Evolutionary conservation across 2,797 vertebrate species (phyloP), one percentile per base, ranked within the genome.

Genomic region (Netta rufina): DNA sequence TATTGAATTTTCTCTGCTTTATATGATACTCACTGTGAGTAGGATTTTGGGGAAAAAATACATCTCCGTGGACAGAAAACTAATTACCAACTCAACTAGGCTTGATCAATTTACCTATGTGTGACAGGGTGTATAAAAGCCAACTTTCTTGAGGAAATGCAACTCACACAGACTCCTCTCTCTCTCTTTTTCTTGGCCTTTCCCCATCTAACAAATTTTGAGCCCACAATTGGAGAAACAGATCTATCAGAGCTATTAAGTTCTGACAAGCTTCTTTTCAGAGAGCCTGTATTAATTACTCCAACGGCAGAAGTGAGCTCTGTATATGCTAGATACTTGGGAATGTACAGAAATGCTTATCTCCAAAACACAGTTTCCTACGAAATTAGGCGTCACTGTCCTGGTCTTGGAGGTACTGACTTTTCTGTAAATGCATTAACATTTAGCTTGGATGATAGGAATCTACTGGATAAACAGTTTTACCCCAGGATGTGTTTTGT

Each of bases 321-420:
- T 0, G 0, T 85, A 57, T 0, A 0, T 45, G 6, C 13, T 33
- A 14, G 30, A 86, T 54, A 81, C 11, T n/a, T 80, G 54, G 45
- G 39, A 90, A 86, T 74, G 61, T n/a, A 62, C 16, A 69, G 51
- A 71, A 53, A 54, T 8, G 16, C 39, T 81, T 4, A 21, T 91
- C 56, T 91, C 53, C 56, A 91, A 88, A 90, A 47, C 14, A 53
- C 5, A 32, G 9, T 36, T 92, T 78, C 76, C 43, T 67, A 49
- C 62, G 56, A 93, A 91, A 90, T 4, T 18, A 62, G 21, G 5
- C 9, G 13, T 87, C 32, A 38, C n/a, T 30, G 17, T 36, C 83
- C n/a, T 47, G 45, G 25, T 88, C 25, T 91, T 82, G 78, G 60
- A 75, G 36, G 3, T 41, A 75, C 18, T 51, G 75, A 12, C 6